Evolutionary conservation across 2,113 vertebrate genomes (phyloP).

Genomic region (Solea senegalensis): DNA sequence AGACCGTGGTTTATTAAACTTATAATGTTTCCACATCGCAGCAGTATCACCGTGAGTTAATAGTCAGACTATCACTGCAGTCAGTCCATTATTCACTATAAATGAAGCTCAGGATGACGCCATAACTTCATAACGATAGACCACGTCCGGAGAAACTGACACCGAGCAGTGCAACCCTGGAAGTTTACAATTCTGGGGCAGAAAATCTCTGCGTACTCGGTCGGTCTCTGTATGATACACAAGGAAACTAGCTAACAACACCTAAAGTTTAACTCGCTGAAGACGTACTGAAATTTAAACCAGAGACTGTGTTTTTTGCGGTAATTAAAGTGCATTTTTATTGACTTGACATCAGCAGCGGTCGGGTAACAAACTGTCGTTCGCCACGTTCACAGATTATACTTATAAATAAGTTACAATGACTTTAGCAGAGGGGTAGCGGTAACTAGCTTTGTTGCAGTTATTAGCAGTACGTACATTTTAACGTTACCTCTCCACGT

Average conservation of each 20-base stretch:
- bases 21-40: background rate
- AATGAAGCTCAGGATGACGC: background rate
- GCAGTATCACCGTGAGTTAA: background rate
- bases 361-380: fast-evolving
- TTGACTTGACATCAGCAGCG: background rate
- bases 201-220: background rate
- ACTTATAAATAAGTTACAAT: too few relatives aligned
- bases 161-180: too few relatives aligned
- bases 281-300: background rate
- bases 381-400: background rate
- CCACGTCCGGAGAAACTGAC: too few relatives aligned
- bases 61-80: background rate
- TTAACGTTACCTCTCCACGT: constrained; percentile 41
- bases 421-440: background rate
- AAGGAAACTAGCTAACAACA: background rate
- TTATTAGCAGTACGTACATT: background rate
- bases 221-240: background rate
- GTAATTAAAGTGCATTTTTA: background rate
- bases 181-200: background rate
- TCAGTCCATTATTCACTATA: background rate
- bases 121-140: too few relatives aligned
- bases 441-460: background rate
- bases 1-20: too few relatives aligned
- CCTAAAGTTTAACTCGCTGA: background rate
- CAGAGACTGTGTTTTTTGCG: background rate